A percentile compares a stretch with the other conserved stretches of the same genome.
These are phyloP conservation scores for Holotrichia oblita DNA, from an alignment of 1,140 invertebrate species.

Conservation along the genomic window DNA sequence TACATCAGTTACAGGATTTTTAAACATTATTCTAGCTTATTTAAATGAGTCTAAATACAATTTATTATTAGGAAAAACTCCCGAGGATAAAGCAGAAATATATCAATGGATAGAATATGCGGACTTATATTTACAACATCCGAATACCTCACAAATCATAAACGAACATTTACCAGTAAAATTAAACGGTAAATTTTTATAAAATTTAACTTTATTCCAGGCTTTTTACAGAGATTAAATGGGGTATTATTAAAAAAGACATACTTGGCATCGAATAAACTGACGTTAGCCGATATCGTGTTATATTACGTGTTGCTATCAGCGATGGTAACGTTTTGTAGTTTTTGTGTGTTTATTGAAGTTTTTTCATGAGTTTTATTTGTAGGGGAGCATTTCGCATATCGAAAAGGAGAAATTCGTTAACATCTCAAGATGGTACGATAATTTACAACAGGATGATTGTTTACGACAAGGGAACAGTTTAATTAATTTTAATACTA, in stretches of 20 bases:
- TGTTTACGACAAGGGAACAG: slow-evolving; percentile 66
- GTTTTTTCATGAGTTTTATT: slow-evolving; percentile 48
- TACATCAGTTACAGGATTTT: slow-evolving; percentile 41
- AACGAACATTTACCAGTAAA: slow-evolving; percentile 51
- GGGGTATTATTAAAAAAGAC: slow-evolving; percentile 63
- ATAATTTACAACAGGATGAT: slow-evolving; percentile 71
- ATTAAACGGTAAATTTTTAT: slow-evolving; percentile 38
- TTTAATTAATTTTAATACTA: slow-evolving; percentile 68
- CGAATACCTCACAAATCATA: slow-evolving; percentile 44
- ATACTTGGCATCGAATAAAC: slow-evolving; percentile 67
- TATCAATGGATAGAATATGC: slow-evolving; percentile 59
- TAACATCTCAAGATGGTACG: slow-evolving; percentile 74
- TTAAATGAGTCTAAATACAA: slow-evolving; percentile 51
- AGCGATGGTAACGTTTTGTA: slow-evolving; percentile 62
- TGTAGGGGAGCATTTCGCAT: slow-evolving; percentile 63
- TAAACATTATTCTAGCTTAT: slow-evolving; percentile 53
- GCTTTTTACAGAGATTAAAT: slow-evolving; percentile 64
- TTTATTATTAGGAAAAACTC: slow-evolving; percentile 45
- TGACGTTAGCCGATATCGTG: slow-evolving; percentile 68
- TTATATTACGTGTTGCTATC: slow-evolving; percentile 67
- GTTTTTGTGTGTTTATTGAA: background rate
- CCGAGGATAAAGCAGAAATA: slow-evolving; percentile 52
- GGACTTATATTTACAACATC: slow-evolving; percentile 48
- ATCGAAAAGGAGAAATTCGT: slow-evolving; percentile 70
- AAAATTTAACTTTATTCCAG: slow-evolving; percentile 38